Conservation (phyloP, 2,888 invertebrate genomes). For the Drosophila putrida region DNA sequence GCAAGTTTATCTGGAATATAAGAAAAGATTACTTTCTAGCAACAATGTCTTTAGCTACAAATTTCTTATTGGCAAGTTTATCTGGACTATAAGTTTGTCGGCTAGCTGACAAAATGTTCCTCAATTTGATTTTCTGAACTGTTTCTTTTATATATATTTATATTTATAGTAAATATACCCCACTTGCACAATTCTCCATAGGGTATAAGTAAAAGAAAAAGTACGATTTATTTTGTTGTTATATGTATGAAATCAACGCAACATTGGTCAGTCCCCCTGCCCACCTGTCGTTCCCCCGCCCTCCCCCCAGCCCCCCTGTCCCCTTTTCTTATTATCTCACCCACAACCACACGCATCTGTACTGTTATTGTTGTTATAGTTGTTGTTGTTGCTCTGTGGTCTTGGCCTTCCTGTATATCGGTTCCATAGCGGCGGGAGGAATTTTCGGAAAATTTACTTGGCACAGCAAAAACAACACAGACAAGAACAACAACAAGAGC, state of each 20-base stretch:
- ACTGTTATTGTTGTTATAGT: constrained; percentile 14
- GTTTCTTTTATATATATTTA: too few species aligned
- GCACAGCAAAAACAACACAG: constrained; percentile 8
- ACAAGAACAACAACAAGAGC: neutral
- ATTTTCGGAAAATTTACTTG: constrained; percentile 34
- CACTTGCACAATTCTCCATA: too few species aligned
- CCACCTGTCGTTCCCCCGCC: neutral
- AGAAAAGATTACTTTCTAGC: too few species aligned
- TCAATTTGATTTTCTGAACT: too few species aligned
- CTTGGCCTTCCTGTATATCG: constrained; percentile 24
- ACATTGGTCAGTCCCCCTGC: constrained; percentile 6
- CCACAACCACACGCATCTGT: constrained; percentile 27
- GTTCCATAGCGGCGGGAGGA: constrained; percentile 7
- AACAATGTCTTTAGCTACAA: too few species aligned
- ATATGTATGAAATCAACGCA: constrained; percentile 27
- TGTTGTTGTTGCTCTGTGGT: constrained; percentile 16
- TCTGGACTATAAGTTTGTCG: too few species aligned
- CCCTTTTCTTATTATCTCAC: neutral
- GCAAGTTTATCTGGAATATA: too few species aligned
- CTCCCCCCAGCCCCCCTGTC: neutral
- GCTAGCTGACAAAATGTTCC: too few species aligned
- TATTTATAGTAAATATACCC: too few species aligned
- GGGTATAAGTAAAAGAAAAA: too few species aligned
- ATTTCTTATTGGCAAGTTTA: too few species aligned
- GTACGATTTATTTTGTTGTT: too few species aligned